A percentile compares a stretch with the other conserved stretches of the same genome.
These are phyloP conservation scores for Forbesichthys agassizii DNA, from an alignment of 2,113 vertebrate species.

Conservation along the genomic window DNA sequence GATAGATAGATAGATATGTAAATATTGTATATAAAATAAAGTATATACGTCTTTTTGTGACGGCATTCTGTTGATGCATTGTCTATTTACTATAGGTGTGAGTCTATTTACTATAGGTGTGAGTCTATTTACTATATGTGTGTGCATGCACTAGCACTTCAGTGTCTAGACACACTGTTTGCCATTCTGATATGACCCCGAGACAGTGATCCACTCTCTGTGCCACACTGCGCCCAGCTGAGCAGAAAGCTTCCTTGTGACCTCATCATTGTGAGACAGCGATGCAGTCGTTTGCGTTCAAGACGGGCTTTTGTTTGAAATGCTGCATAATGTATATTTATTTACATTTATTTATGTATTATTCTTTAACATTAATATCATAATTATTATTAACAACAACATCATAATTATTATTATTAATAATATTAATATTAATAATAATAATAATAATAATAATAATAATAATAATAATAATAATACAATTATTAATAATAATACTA, in stretches of 20 bases:
- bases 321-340: neutral
- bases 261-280: conserved; percentile 50
- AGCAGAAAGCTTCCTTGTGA: conserved; percentile 44
- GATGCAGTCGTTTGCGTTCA: conserved; percentile 19
- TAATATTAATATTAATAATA: neutral
- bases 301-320: neutral
- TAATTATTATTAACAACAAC: neutral
- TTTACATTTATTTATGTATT: no score
- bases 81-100: conserved; percentile 9
- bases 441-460: neutral
- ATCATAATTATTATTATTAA: neutral
- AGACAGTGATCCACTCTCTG: conserved; percentile 41
- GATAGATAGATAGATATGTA: neutral
- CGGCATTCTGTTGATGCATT: neutral
- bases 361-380: no score
- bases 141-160: conserved; percentile 28
- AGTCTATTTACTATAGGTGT: conserved; percentile 10
- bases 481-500: no score
- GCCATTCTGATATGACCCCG: conserved; percentile 37
- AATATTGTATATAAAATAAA: neutral
- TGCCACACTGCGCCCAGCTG: conserved; percentile 48
- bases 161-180: conserved; percentile 51
- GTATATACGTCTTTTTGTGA: neutral
- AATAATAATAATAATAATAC: no score
- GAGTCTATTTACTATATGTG: conserved; percentile 11